Conservation (phyloP, 1,140 invertebrate species). For the Heterodera carotae region DNA sequence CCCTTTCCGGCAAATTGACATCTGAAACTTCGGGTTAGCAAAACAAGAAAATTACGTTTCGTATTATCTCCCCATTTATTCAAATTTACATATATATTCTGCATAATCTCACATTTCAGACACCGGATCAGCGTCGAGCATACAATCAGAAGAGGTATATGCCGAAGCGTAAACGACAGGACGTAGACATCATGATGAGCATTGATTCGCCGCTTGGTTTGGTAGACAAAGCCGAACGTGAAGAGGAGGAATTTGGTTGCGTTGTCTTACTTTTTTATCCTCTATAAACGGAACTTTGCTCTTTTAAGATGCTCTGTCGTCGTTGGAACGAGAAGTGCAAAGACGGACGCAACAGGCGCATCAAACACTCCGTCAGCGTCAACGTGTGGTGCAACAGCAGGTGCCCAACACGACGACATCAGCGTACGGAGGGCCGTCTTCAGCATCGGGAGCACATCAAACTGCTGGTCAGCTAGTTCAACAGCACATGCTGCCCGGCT, state of each 20-base stretch:
- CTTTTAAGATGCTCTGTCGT: slow-evolving; percentile 40
- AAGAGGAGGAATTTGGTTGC: slow-evolving; percentile 40
- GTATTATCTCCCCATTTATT: no score
- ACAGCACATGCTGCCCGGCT: no score
- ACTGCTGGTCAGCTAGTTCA: no score
- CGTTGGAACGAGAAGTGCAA: slow-evolving; percentile 43
- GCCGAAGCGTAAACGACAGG: slow-evolving; percentile 47
- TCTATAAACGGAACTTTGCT: background rate
- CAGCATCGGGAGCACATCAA: no score
- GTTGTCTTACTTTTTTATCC: background rate
- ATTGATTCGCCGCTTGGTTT: background rate
- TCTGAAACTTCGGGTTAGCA: no score
- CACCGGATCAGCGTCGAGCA: slow-evolving; percentile 48
- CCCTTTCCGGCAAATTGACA: no score
- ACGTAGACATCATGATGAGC: slow-evolving; percentile 10
- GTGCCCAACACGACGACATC: background rate
- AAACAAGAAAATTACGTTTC: no score
- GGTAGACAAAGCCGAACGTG: slow-evolving; percentile 21
- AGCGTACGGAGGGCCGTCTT: no score
- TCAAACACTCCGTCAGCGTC: slow-evolving; percentile 38
- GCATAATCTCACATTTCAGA: no score
- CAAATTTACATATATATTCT: no score
- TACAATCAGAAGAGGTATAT: slow-evolving; percentile 56
- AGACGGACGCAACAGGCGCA: slow-evolving; percentile 49
- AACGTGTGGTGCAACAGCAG: slow-evolving; percentile 20